phyloP scores from a whole-genome alignment of 2,797 vertebrate genomes.

The Halcyon chelicuti region DNA sequence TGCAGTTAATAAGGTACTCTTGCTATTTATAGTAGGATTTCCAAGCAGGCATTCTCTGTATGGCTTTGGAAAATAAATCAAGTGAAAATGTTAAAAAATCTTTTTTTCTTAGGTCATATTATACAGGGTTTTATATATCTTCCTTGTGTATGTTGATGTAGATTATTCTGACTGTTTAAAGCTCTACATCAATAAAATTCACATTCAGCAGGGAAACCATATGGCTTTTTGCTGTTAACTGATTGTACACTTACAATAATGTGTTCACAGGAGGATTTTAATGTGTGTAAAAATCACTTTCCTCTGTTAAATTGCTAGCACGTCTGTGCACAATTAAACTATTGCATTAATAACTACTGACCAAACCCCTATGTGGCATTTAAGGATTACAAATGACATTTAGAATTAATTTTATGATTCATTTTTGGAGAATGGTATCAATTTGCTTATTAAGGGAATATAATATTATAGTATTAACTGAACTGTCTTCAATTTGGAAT shows the following conservation, averaged over 20 bases:
- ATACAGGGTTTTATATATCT: rapidly evolving
- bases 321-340: neutral
- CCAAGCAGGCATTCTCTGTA: neutral
- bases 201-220: neutral
- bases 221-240: neutral
- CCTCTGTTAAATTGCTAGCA: neutral
- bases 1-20: neutral
- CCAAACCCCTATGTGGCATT: rapidly evolving
- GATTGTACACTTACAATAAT: neutral
- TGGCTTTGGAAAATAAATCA: neutral
- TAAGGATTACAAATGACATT: neutral
- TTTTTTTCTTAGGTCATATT: neutral
- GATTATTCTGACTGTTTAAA: neutral
- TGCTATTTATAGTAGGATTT: neutral
- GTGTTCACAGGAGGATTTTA: neutral
- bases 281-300: neutral
- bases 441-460: neutral
- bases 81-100: neutral
- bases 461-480: neutral
- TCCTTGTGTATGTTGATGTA: neutral
- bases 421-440: neutral
- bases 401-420: neutral
- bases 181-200: neutral
- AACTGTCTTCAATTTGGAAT: neutral
- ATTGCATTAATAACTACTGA: neutral